These are phyloP conservation scores for Phylloscopus whistleri DNA, from an alignment of 2,113 vertebrate genomes.

Conservation along the genomic window DNA sequence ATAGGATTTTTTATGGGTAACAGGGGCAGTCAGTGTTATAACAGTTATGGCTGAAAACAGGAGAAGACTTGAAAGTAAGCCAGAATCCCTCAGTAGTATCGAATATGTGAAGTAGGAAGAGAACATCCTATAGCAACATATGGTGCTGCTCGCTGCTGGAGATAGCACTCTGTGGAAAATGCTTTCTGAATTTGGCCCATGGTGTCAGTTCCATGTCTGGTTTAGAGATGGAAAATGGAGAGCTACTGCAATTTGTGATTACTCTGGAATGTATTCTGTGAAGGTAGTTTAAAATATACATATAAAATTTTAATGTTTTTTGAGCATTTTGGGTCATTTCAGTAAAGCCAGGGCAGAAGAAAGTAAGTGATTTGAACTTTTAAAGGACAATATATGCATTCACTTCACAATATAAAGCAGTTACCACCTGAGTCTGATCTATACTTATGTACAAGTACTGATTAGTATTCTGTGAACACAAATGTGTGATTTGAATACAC, in stretches of 20 bases:
- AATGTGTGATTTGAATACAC: background rate
- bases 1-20: background rate
- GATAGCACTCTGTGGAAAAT: background rate
- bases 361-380: background rate
- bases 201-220: background rate
- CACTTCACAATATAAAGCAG: background rate
- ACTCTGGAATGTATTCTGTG: background rate
- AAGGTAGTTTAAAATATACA: background rate
- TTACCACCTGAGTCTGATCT: background rate
- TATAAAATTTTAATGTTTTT: background rate
- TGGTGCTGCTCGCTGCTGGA: background rate
- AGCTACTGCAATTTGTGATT: background rate
- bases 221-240: background rate
- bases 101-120: background rate
- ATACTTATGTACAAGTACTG: background rate
- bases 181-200: background rate
- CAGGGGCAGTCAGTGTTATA: background rate
- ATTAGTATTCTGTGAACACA: constrained; percentile 5
- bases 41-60: background rate
- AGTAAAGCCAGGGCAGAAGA: background rate
- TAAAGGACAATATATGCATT: background rate
- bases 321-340: background rate
- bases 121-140: background rate
- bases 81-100: background rate
- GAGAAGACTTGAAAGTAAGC: background rate